A percentile compares a stretch with the other conserved stretches of the same genome.
phyloP scores from a whole-genome alignment of 2,888 invertebrate species.

The Orthosia incerta region DNA sequence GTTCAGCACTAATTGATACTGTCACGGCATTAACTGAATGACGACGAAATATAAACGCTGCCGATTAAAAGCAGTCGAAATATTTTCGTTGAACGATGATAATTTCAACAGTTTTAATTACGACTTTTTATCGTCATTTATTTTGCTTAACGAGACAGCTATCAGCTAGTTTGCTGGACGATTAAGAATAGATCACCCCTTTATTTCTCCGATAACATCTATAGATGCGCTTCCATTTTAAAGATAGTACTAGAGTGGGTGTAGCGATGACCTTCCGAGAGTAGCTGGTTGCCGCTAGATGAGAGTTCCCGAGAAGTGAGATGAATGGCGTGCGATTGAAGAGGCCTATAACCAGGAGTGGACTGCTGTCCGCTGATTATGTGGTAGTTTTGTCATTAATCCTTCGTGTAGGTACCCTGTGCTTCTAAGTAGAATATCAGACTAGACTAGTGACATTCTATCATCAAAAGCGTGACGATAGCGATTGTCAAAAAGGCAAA shows the following conservation, averaged over 20 bases:
- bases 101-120: slow-evolving; percentile 26
- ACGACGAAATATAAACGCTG: slow-evolving; percentile 55
- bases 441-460: too few species aligned
- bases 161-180: neutral
- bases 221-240: neutral
- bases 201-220: neutral
- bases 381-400: neutral
- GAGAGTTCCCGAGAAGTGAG: neutral
- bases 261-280: neutral
- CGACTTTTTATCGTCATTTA: slow-evolving; percentile 9
- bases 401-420: neutral
- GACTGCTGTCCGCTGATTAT: neutral
- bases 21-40: slow-evolving; percentile 62
- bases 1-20: slow-evolving; percentile 63
- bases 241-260: too few species aligned
- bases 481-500: too few species aligned
- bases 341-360: neutral
- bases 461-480: too few species aligned
- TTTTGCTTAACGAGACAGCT: slow-evolving; percentile 4
- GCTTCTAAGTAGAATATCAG: too few species aligned
- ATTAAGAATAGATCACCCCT: neutral
- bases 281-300: neutral
- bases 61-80: slow-evolving; percentile 36
- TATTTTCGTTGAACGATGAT: slow-evolving; percentile 37
- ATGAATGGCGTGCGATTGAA: too few species aligned